Base-by-base conservation (phyloP, 2,113 vertebrate genomes). In the Odocoileus hemionus region DNA sequence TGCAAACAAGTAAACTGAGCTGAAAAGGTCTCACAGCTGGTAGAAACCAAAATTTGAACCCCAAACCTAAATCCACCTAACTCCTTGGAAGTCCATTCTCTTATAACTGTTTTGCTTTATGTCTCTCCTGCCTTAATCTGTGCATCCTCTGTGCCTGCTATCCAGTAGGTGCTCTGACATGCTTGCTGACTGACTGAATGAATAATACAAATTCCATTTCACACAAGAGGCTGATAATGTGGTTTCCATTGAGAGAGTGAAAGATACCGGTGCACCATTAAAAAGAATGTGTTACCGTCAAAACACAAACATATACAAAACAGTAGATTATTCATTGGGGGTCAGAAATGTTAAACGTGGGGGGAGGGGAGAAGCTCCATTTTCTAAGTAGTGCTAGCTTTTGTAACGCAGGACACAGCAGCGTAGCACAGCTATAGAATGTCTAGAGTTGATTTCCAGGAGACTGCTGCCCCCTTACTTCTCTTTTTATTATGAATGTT, bases 391-490 rank as follows among this genome's bases (percentile, higher is more conserved):
- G 28, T 14, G 10, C 33, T 36, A 5, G 2, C 89, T 89, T 76
- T 91, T 15, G 1, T 45, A 57, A 83, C 86, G 60, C 57, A 92
- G 87, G 26, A 36, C 89, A n/a, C 15, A 12, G 17, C 54, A 5
- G 9, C 11, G 36, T 30, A 36, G 25, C 25, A 36, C 15, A 4
- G 58, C 88, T 23, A 10, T 85, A 8, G 1, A 80, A 86, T 10
- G 33, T 12, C 78, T 67, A 70, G 61, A 52, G 4, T 33, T 55
- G 82, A 76, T 97, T 90, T 95, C 74, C 76, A 36, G 86, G 93
- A 97, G 58, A 67, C 92, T 97, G 23, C 52, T 92, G 4, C 60
- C 58, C 85, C 64, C 64, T 95, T 91, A 33, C 79, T 43, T 79
- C 97, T 50, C 17, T 45, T 47, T 79, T 54, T 82, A 13, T 94